phyloP scores from a whole-genome alignment of 2,888 invertebrate genomes.

The Drosophila merina region DNA sequence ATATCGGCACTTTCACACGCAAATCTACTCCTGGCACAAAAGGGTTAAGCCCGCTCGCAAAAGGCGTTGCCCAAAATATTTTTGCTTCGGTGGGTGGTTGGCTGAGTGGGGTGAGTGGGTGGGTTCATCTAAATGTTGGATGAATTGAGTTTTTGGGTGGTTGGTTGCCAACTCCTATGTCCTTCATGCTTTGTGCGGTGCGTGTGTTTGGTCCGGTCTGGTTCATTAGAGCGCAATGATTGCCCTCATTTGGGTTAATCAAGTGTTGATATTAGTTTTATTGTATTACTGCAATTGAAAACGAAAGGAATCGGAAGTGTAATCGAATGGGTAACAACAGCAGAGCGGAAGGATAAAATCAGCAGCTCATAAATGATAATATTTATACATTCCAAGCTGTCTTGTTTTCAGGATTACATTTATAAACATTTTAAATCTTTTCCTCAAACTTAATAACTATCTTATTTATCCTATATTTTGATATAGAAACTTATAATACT shows the following conservation, averaged over 20 bases:
- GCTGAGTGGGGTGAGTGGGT: constrained; percentile 10
- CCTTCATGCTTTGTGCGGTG: constrained; percentile 21
- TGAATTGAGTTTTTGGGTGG: constrained; percentile 7
- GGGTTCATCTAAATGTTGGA: not conserved
- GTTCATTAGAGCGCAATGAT: constrained; percentile 78
- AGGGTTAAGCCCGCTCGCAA: constrained; percentile 57
- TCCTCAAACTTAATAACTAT: too few relatives aligned
- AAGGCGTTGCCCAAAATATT: constrained; percentile 77
- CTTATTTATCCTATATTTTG: too few relatives aligned
- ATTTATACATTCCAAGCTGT: not conserved
- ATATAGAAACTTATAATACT: not conserved
- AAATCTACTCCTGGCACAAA: constrained; percentile 60
- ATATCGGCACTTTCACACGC: constrained; percentile 79
- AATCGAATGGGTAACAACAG: constrained; percentile 7
- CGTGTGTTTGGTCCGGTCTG: constrained; percentile 71
- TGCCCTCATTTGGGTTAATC: constrained; percentile 77
- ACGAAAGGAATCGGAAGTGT: constrained; percentile 32
- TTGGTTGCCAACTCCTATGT: constrained; percentile 7
- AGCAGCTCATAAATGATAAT: constrained; percentile 1
- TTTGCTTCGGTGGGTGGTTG: constrained; percentile 45
- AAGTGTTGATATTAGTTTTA: constrained; percentile 73
- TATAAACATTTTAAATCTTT: not conserved
- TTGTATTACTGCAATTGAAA: constrained; percentile 49
- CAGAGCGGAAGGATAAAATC: not conserved
- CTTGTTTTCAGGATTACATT: not conserved